These are phyloP conservation scores for Coptotermes formosanus DNA, from an alignment of 1,140 invertebrate species.

Conservation along the genomic window DNA sequence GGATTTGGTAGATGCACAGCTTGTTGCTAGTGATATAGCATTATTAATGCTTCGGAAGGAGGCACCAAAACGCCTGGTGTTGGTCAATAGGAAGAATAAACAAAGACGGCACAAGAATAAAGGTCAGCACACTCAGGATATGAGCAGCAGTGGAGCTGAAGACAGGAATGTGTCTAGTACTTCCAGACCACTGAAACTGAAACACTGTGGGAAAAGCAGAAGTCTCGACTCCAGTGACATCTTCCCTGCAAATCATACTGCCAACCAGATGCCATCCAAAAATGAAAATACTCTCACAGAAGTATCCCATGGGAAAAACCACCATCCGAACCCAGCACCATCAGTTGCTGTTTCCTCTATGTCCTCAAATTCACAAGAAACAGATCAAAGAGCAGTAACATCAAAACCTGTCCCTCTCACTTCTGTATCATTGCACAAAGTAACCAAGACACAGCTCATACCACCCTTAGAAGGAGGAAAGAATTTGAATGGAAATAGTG, in stretches of 20 bases:
- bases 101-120: conserved; percentile 49
- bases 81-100: conserved; percentile 62
- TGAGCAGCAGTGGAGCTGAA: conserved; percentile 37
- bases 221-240: conserved; percentile 80
- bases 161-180: conserved; percentile 22
- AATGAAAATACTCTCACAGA: background rate
- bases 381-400: background rate
- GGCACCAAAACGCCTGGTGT: conserved; percentile 68
- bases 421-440: background rate
- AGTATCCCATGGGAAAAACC: background rate
- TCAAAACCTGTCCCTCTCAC: background rate
- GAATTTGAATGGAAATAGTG: background rate
- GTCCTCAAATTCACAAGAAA: background rate
- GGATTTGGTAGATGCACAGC: conserved; percentile 71
- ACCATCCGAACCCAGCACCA: background rate
- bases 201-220: conserved; percentile 76
- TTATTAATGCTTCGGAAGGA: conserved; percentile 67
- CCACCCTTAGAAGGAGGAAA: background rate
- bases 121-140: conserved; percentile 39
- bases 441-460: background rate
- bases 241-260: conserved; percentile 45
- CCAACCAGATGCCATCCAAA: conserved; percentile 19
- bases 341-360: background rate
- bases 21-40: conserved; percentile 70
- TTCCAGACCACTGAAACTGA: conserved; percentile 58